A percentile compares a stretch with the other conserved stretches of the same genome.
Conservation (phyloP, 2,888 invertebrate species). For the Hipparchia semele region DNA sequence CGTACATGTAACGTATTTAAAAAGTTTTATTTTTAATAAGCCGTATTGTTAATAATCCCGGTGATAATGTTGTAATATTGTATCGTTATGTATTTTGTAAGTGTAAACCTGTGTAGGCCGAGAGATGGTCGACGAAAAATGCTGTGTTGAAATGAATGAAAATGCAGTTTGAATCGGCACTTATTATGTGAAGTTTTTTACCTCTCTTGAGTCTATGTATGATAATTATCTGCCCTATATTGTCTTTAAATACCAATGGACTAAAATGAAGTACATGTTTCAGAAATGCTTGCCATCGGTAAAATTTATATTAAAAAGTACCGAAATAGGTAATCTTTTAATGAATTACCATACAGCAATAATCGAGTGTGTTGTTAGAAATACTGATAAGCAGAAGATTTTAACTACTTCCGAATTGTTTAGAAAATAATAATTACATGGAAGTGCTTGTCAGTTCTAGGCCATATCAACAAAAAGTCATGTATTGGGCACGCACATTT, state of each 20-base stretch:
- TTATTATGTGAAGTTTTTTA: background rate
- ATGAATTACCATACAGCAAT: background rate
- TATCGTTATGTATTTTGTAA: slow-evolving; percentile 82
- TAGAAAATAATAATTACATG: background rate
- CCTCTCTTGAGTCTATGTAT: background rate
- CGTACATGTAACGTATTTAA: slow-evolving; percentile 59
- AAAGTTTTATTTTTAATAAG: slow-evolving; percentile 56
- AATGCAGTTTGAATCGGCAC: background rate
- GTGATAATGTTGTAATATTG: slow-evolving; percentile 83
- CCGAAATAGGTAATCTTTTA: background rate
- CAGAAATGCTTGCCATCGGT: too few species aligned
- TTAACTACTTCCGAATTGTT: background rate
- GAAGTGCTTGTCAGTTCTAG: background rate
- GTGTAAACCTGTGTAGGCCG: slow-evolving; percentile 60
- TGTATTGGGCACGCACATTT: background rate
- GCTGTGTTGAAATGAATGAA: background rate
- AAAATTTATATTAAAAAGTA: background rate
- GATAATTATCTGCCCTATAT: too few species aligned
- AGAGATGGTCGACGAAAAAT: slow-evolving; percentile 10
- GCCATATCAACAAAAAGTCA: background rate
- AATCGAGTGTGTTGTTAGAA: background rate
- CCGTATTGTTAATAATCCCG: slow-evolving; percentile 82
- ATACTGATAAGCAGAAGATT: background rate
- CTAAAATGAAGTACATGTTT: background rate
- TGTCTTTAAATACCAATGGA: background rate